Conservation (phyloP, 2,888 invertebrate species). For the Galeruca laticollis region DNA sequence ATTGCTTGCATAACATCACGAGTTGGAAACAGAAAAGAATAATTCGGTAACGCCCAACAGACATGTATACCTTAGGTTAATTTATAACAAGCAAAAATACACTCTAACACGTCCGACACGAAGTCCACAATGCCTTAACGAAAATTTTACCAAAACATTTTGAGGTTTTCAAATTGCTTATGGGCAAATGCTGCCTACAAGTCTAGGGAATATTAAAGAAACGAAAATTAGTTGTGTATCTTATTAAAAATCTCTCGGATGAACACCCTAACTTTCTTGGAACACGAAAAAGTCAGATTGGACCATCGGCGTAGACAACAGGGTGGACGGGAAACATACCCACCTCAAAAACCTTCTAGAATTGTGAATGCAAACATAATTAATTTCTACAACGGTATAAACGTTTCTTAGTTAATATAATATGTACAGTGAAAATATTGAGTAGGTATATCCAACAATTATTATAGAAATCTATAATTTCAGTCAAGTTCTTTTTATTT, state of each 20-base stretch:
- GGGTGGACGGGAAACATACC: neutral
- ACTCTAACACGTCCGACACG: constrained; percentile 59
- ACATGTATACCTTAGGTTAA: constrained; percentile 67
- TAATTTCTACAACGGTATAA: no score
- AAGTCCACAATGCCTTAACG: constrained; percentile 53
- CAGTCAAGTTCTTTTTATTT: no score
- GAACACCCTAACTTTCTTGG: constrained; percentile 35
- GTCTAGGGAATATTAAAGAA: constrained; percentile 49
- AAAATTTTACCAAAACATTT: constrained; percentile 57
- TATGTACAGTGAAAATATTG: no score
- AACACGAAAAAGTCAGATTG: constrained; percentile 31
- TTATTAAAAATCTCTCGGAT: constrained; percentile 41
- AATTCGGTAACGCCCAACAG: constrained; percentile 68
- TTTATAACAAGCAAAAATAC: constrained; percentile 66
- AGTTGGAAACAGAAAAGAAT: constrained; percentile 68
- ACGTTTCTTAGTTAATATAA: no score
- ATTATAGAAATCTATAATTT: no score
- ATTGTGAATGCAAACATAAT: no score
- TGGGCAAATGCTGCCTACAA: constrained; percentile 62
- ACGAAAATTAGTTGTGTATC: constrained; percentile 45
- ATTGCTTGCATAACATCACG: constrained; percentile 69
- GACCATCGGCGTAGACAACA: constrained; percentile 5
- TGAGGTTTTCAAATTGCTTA: constrained; percentile 64
- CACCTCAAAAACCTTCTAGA: neutral
- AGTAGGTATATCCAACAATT: no score